Percentiles rank a stretch among this genome's conserved stretches.
Conservation (phyloP, 2,797 vertebrate genomes). For the Enteromius radiatus region DNA sequence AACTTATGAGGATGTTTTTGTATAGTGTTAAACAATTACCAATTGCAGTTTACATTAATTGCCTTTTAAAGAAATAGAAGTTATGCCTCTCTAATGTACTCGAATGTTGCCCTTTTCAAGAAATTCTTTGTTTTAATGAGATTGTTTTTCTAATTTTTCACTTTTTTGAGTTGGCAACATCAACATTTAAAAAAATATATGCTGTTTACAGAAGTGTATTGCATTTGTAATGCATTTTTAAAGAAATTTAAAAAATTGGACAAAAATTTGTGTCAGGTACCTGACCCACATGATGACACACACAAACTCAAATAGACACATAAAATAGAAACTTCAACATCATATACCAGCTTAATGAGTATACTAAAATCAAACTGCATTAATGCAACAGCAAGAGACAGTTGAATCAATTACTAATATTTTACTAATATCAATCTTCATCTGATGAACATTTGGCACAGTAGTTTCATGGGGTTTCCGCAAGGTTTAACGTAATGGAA, state of each 20-base stretch:
- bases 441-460: slow-evolving; percentile 11
- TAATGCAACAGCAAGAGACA: slow-evolving; percentile 28
- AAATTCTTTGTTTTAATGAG: not conserved
- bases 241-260: not conserved
- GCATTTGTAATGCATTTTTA: not conserved
- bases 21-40: not conserved
- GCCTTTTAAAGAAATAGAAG: not conserved
- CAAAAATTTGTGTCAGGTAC: not conserved
- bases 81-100: not conserved
- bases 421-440: slow-evolving; percentile 7
- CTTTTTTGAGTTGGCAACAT: not conserved
- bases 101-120: not conserved
- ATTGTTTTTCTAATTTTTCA: not conserved
- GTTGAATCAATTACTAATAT: slow-evolving; percentile 26
- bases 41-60: not conserved
- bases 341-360: slow-evolving; percentile 17
- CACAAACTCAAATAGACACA: not conserved
- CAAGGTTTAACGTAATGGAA: slow-evolving; percentile 13
- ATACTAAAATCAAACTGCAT: slow-evolving; percentile 4
- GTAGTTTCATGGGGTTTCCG: slow-evolving; percentile 1
- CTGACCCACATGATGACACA: not conserved
- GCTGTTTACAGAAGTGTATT: not conserved
- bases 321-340: not conserved
- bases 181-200: not conserved
- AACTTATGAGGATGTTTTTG: not conserved